Evolutionary conservation across 1,140 invertebrate genomes (phyloP), one percentile per base, ranked within the genome.

Genomic region (Zaprionus africanus): DNA sequence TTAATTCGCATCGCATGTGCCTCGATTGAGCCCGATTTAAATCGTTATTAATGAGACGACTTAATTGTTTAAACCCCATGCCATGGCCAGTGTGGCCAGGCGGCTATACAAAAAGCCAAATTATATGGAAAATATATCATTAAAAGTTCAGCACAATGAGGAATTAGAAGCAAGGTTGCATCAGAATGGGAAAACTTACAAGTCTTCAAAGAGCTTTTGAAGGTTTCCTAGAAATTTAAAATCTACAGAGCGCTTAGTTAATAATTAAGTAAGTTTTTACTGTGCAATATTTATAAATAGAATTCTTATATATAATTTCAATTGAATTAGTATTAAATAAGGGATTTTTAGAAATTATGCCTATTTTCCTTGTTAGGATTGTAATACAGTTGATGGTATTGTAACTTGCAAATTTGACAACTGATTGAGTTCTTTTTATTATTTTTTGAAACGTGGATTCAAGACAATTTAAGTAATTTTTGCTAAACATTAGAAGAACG

Each of bases 21-120:
- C 22, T 63, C 69, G 67, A 49, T 60, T 62, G 54, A 49, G 66
- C 64, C 31, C 38, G 49, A 51, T 76, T 80, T 72, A 71, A 81
- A 78, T 70, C 76, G 15, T 59, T 71, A 78, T 66, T 76, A 82
- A 83, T 76, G 71, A 76, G 66, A 24, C 12, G 43, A 22, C 60
- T 81, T 72, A 81, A 69, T 68, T 72, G 49, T 36, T 77, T 64
- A 54, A 60, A 24, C 38, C 53, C 31, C 15, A 31, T 31, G 7
- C 1, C 7, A 31, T 31, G 9, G 9, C 31, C 43, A 28, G 17
- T 46, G 15, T n/a, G n/a, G 31, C n/a, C 5, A 22, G 46, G 4
- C 4, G 19, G 6, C 19, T 13, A 13, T 13, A 51, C 19, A 19
- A 4, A 22, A 49, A 49, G 17, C 43, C 19, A 49, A 22, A 22